These are phyloP conservation scores for Ormyrus rosae DNA, from an alignment of 2,888 invertebrate genomes.

Conservation along the genomic window DNA sequence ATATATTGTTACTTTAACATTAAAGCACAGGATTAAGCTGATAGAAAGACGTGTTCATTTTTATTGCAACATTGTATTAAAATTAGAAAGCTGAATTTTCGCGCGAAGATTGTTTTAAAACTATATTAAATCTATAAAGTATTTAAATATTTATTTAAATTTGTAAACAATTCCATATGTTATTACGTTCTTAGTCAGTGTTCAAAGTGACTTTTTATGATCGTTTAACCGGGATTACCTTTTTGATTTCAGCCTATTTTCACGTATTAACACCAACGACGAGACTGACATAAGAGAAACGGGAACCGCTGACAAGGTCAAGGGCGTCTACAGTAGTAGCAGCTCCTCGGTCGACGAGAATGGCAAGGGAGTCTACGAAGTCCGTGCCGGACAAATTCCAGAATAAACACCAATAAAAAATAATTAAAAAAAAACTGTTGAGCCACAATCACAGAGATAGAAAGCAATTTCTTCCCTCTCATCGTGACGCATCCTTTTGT, in stretches of 20 bases:
- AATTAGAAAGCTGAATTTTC: too few species aligned
- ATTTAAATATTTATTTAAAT: too few species aligned
- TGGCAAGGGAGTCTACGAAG: conserved; percentile 77
- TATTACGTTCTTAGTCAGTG: too few species aligned
- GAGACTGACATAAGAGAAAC: conserved; percentile 69
- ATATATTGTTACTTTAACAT: conserved; percentile 32
- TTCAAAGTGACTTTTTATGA: too few species aligned
- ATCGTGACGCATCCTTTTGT: neutral
- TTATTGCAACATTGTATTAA: conserved; percentile 23
- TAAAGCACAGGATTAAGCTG: conserved; percentile 25
- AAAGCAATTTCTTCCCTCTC: neutral
- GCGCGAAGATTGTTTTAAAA: too few species aligned
- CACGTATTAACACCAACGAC: conserved; percentile 74
- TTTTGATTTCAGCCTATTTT: conserved; percentile 63
- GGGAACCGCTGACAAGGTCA: conserved; percentile 74
- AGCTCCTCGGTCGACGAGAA: conserved; percentile 75
- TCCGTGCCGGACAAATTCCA: conserved; percentile 75
- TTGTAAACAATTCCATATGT: too few species aligned
- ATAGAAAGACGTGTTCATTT: neutral
- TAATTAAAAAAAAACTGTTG: conserved; percentile 23
- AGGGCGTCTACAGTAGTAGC: conserved; percentile 77
- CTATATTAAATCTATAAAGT: too few species aligned
- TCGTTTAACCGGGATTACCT: neutral
- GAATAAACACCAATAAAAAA: conserved; percentile 31
- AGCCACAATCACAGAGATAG: neutral